A percentile compares a stretch with the other conserved stretches of the same genome.
These are phyloP conservation scores for Drosophila cardini DNA, from an alignment of 1,140 invertebrate genomes.

Conservation along the genomic window DNA sequence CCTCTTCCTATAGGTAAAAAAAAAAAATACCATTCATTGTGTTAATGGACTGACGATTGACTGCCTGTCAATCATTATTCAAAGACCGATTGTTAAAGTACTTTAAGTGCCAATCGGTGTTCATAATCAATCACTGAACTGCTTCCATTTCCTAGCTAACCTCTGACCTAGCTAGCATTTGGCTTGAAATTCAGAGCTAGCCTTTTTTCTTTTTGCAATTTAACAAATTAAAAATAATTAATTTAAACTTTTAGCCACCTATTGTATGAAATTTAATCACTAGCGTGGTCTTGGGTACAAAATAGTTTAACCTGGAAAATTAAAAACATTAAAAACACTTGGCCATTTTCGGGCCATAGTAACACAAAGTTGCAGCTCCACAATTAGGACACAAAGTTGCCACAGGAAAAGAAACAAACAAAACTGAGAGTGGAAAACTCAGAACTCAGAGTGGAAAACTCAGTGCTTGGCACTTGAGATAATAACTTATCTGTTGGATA, in stretches of 20 bases:
- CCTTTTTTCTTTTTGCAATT: no score
- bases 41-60: constrained; percentile 16
- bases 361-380: constrained; percentile 31
- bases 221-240: no score
- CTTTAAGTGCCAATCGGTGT: constrained; percentile 70
- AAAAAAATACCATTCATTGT: no score
- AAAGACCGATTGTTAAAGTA: constrained; percentile 27
- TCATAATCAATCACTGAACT: constrained; percentile 71
- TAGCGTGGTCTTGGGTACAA: no score
- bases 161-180: not conserved
- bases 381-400: constrained; percentile 32
- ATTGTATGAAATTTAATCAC: no score
- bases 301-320: not conserved
- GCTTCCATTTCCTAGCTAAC: not conserved
- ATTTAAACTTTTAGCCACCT: no score
- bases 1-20: no score
- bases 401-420: constrained; percentile 31
- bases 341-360: not conserved
- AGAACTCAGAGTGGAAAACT: constrained; percentile 20
- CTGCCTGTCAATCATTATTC: constrained; percentile 56
- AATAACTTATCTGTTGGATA: constrained; percentile 25
- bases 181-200: no score
- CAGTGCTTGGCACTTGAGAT: constrained; percentile 32
- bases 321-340: constrained; percentile 33
- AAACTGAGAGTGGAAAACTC: constrained; percentile 38